Evolutionary conservation across 2,113 vertebrate genomes (phyloP).

Genomic region (Panurus biarmicus): DNA sequence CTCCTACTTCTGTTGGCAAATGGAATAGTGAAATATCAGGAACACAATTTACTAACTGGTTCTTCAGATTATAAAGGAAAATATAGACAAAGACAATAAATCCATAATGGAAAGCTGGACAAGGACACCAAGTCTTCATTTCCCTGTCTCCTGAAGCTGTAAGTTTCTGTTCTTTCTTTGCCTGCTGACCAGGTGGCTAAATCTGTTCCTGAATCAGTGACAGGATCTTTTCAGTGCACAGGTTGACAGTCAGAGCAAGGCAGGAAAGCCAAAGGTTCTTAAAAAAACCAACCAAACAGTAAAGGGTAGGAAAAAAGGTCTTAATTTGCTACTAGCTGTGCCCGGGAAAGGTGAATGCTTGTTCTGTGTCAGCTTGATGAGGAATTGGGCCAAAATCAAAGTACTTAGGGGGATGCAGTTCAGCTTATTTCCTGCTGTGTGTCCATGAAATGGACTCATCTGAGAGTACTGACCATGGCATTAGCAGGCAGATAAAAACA

Average conservation of each 20-base stretch:
- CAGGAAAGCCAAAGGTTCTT: not conserved
- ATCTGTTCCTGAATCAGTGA: not conserved
- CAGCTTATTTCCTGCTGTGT: not conserved
- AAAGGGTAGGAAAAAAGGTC: not conserved
- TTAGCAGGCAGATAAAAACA: not conserved
- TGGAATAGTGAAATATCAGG: not conserved
- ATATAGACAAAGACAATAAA: not conserved
- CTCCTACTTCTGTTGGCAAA: not conserved
- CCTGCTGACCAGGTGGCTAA: not conserved
- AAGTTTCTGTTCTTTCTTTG: not conserved
- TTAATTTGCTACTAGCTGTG: not conserved
- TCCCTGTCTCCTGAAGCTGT: not conserved
- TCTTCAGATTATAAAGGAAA: not conserved
- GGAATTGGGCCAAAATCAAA: not conserved
- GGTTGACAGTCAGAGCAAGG: not conserved
- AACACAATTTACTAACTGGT: not conserved
- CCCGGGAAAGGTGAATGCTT: not conserved
- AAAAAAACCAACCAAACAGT: not conserved
- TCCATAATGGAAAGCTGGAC: not conserved
- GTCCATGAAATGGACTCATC: not conserved
- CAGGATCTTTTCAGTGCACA: not conserved
- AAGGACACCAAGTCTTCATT: not conserved
- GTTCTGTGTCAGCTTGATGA: not conserved
- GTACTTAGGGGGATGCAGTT: not conserved
- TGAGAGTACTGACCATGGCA: not conserved